These are phyloP conservation scores for Saccopteryx bilineata DNA, from an alignment of 2,113 vertebrate genomes.

Conservation along the genomic window DNA sequence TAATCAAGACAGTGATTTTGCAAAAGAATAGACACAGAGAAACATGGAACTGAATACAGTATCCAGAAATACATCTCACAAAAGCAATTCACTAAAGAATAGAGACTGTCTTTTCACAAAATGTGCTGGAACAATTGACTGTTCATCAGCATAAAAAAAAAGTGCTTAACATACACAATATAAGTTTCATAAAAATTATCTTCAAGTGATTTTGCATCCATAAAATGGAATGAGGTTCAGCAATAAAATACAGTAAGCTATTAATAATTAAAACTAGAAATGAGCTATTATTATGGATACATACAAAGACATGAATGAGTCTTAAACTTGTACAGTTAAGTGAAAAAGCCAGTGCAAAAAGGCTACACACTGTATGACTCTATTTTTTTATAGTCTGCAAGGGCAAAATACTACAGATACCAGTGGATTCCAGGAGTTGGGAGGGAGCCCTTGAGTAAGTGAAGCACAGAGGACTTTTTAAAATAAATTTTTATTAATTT, in stretches of 20 bases:
- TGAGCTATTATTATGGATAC: neutral
- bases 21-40: neutral
- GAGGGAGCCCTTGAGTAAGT: fast-evolving
- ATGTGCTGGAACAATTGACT: neutral
- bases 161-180: neutral
- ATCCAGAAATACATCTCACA: neutral
- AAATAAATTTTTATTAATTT: too few species aligned
- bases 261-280: neutral
- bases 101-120: neutral
- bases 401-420: neutral
- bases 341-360: neutral
- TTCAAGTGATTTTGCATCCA: neutral
- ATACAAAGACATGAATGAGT: neutral
- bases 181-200: neutral
- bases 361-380: fast-evolving
- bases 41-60: neutral
- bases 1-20: neutral
- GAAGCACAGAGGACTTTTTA: neutral
- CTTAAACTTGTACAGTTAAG: neutral
- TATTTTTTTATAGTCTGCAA: neutral
- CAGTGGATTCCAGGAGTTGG: neutral
- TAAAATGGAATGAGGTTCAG: neutral
- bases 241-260: neutral
- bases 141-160: neutral
- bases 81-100: neutral